phyloP scores from a whole-genome alignment of 1,140 invertebrate species.

The Tetranychus urticae region DNA sequence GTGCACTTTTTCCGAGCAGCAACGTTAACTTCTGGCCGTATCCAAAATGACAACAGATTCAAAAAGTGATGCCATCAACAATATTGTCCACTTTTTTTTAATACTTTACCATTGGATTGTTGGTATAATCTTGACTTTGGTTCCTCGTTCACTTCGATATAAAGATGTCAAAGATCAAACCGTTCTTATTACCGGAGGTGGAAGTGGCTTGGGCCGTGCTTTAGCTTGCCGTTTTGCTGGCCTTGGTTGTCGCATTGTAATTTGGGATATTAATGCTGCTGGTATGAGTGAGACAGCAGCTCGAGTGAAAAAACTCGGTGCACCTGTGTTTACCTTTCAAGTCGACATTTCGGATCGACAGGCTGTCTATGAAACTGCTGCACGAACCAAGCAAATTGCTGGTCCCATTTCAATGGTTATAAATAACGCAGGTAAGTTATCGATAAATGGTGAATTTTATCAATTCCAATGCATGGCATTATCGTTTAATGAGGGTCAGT shows the following conservation, averaged over 20 bases:
- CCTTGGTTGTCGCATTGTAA: slow-evolving; percentile 13
- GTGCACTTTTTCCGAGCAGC: too few species aligned
- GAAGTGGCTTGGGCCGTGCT: slow-evolving; percentile 18
- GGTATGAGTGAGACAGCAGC: not conserved
- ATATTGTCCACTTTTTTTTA: not conserved
- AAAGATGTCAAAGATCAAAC: slow-evolving; percentile 13
- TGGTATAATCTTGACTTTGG: slow-evolving; percentile 21
- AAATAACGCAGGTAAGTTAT: slow-evolving; percentile 55
- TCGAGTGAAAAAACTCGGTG: not conserved
- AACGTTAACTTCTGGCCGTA: too few species aligned
- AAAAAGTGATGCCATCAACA: not conserved
- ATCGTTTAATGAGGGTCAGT: too few species aligned
- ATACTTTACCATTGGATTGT: slow-evolving; percentile 12
- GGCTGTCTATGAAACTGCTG: slow-evolving; percentile 22
- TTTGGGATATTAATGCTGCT: slow-evolving; percentile 16
- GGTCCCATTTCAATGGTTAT: slow-evolving; percentile 41
- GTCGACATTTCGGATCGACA: slow-evolving; percentile 35
- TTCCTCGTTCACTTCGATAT: slow-evolving; percentile 24
- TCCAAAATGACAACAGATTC: not conserved
- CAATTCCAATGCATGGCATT: too few species aligned
- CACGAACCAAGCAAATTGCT: slow-evolving; percentile 33
- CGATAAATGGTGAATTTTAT: not conserved
- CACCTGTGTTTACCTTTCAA: not conserved
- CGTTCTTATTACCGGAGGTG: slow-evolving; percentile 18
- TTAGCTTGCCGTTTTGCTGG: slow-evolving; percentile 14